Conservation (phyloP, 2,888 invertebrate genomes). For the Bedellia somnulentella region DNA sequence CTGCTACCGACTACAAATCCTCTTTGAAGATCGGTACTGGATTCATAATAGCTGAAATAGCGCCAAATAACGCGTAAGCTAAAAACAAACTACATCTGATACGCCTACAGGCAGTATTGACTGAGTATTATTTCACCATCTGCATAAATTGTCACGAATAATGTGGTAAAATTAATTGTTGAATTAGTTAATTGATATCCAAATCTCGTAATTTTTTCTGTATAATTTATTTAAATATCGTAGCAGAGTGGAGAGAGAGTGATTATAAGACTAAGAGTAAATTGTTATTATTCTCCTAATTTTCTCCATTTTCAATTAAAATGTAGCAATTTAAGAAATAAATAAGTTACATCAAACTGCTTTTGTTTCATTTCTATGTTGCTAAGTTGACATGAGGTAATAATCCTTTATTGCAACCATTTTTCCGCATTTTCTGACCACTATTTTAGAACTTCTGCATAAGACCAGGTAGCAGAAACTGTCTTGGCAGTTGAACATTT, state of each 20-base stretch:
- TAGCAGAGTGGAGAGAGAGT: constrained; percentile 27
- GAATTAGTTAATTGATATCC: too few relatives aligned
- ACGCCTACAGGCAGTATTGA: constrained; percentile 9
- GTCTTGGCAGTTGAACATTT: too few relatives aligned
- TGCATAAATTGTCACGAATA: background rate
- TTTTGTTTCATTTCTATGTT: too few relatives aligned
- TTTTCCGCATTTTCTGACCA: too few relatives aligned
- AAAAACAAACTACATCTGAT: constrained; percentile 13
- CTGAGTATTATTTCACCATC: constrained; percentile 1
- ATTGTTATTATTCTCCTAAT: background rate
- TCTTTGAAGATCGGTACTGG: constrained; percentile 23
- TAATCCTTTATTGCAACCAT: too few relatives aligned
- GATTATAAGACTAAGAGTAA: constrained; percentile 28
- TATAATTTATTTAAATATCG: too few relatives aligned
- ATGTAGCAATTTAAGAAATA: too few relatives aligned
- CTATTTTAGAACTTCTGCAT: too few relatives aligned
- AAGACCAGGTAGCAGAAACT: too few relatives aligned
- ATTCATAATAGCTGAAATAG: constrained; percentile 17
- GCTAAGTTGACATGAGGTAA: background rate
- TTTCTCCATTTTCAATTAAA: background rate
- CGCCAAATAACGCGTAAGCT: constrained; percentile 7
- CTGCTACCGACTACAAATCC: constrained; percentile 28
- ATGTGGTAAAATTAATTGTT: background rate
- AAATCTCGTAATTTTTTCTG: too few relatives aligned
- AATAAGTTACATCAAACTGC: background rate